Conservation (phyloP, 2,888 invertebrate species). For the Scrobipalpa atriplicella region DNA sequence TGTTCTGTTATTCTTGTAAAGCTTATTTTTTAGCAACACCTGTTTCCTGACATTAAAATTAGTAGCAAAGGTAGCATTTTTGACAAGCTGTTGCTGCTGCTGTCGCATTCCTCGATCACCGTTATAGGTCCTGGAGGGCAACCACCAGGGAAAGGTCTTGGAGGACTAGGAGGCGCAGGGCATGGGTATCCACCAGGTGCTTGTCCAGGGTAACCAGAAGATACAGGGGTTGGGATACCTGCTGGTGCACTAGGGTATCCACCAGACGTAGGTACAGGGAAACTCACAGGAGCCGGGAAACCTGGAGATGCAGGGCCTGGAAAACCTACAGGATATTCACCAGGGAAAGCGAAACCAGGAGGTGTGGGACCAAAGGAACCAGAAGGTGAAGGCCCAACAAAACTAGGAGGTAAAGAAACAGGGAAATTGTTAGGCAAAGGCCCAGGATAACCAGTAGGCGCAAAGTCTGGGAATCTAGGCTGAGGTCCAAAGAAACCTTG, state of each 20-base stretch:
- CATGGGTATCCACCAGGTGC: background rate
- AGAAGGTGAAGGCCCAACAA: background rate
- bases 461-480: background rate
- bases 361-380: background rate
- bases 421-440: background rate
- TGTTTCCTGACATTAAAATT: constrained; percentile 26
- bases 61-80: constrained; percentile 34
- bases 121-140: constrained; percentile 1
- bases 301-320: background rate
- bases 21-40: background rate
- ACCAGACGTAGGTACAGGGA: background rate
- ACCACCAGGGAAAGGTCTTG: background rate
- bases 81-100: constrained; percentile 30
- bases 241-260: background rate
- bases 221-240: background rate
- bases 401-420: background rate
- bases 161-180: background rate
- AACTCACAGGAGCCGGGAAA: background rate
- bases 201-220: background rate
- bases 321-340: background rate
- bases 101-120: constrained; percentile 3
- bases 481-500: background rate
- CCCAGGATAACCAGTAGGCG: background rate
- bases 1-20: no score
- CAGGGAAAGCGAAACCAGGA: background rate